Conservation (phyloP, 2,888 invertebrate species). For the Homarus gammarus region DNA sequence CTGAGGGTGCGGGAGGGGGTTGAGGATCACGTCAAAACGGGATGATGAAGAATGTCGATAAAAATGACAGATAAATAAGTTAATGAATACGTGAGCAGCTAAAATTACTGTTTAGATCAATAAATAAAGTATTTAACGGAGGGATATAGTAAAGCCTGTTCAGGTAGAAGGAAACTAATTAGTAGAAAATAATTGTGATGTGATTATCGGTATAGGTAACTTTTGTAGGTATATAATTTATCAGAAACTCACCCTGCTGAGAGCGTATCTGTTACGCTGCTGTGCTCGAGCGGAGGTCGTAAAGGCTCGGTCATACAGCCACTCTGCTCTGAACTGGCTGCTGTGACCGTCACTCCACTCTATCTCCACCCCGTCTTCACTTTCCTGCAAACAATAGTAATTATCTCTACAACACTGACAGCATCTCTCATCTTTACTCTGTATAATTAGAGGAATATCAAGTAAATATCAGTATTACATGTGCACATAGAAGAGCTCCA, state of each 20-base stretch:
- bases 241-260: constrained; percentile 56
- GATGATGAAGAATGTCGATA: too few species aligned
- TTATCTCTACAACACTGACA: too few species aligned
- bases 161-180: too few species aligned
- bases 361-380: constrained; percentile 30
- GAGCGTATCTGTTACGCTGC: constrained; percentile 45
- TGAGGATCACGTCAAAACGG: neutral
- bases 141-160: too few species aligned
- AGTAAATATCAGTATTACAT: neutral
- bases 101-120: neutral
- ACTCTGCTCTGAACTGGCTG: constrained; percentile 47
- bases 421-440: too few species aligned
- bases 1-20: constrained; percentile 45
- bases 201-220: too few species aligned
- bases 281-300: constrained; percentile 48
- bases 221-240: too few species aligned
- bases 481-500: neutral
- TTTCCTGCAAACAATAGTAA: constrained; percentile 16
- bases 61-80: neutral
- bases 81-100: neutral
- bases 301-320: constrained; percentile 73
- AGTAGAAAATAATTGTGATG: too few species aligned
- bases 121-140: too few species aligned
- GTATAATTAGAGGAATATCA: too few species aligned
- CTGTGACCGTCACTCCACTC: constrained; percentile 69